phyloP scores from a whole-genome alignment of 2,797 vertebrate genomes.

The Bradypodion ventrale region DNA sequence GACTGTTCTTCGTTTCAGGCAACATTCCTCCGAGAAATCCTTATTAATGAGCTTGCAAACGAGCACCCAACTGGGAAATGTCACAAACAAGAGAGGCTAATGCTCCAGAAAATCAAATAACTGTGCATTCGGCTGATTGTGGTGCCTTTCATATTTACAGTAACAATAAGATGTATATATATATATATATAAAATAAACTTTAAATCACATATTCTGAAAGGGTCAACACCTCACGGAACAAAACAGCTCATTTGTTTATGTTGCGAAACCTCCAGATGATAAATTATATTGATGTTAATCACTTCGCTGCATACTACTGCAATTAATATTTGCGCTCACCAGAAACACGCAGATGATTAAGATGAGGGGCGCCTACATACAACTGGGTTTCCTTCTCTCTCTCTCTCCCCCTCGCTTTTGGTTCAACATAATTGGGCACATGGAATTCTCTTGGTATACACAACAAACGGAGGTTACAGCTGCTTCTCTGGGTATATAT shows the following conservation, averaged over 20 bases:
- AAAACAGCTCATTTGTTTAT: slow-evolving; percentile 80
- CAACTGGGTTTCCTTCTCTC: slow-evolving; percentile 34
- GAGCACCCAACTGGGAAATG: slow-evolving; percentile 81
- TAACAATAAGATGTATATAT: slow-evolving; percentile 39
- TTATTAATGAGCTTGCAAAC: slow-evolving; percentile 81
- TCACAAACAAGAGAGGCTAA: slow-evolving; percentile 80
- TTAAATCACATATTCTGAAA: slow-evolving; percentile 76
- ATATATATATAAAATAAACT: background rate
- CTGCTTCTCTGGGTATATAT: slow-evolving; percentile 16
- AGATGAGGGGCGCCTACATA: slow-evolving; percentile 49
- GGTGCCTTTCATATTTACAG: slow-evolving; percentile 74
- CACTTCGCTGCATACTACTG: slow-evolving; percentile 69
- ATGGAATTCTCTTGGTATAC: slow-evolving; percentile 52
- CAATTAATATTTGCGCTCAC: slow-evolving; percentile 72
- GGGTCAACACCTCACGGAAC: slow-evolving; percentile 78
- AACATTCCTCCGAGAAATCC: slow-evolving; percentile 72
- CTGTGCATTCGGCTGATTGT: slow-evolving; percentile 74
- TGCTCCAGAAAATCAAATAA: slow-evolving; percentile 82
- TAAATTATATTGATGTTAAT: slow-evolving; percentile 79
- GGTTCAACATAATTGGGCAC: slow-evolving; percentile 60
- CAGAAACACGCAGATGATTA: slow-evolving; percentile 61
- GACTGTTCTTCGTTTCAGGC: slow-evolving; percentile 52
- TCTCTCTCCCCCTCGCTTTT: background rate
- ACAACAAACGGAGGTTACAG: slow-evolving; percentile 57
- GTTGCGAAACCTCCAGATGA: slow-evolving; percentile 78